Conservation (phyloP, 2,797 vertebrate species). For the Urosaurus nigricauda region DNA sequence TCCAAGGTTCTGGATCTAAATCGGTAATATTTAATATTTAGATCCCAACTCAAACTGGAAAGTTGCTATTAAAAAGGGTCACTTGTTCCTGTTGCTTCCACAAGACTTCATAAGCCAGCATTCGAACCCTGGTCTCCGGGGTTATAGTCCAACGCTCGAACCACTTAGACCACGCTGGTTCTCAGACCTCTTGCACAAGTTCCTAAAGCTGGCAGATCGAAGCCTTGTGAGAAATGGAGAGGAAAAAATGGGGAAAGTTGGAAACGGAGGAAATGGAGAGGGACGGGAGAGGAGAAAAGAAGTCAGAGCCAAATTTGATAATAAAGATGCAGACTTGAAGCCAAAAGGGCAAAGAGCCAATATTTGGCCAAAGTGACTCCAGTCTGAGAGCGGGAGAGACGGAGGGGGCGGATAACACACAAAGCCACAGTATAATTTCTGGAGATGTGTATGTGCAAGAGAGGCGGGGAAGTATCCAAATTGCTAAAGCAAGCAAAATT, state of each 20-base stretch:
- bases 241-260: slow-evolving; percentile 59
- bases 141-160: no score
- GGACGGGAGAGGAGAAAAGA: slow-evolving; percentile 34
- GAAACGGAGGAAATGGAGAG: slow-evolving; percentile 58
- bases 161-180: no score
- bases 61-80: no score
- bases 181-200: neutral
- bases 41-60: no score
- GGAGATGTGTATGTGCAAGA: slow-evolving; percentile 41
- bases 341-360: slow-evolving; percentile 70
- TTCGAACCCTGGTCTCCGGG: no score
- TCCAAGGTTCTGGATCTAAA: no score
- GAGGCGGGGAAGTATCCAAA: slow-evolving; percentile 52
- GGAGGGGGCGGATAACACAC: slow-evolving; percentile 59
- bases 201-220: neutral
- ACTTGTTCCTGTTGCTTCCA: no score
- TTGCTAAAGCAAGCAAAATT: slow-evolving; percentile 70
- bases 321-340: slow-evolving; percentile 65
- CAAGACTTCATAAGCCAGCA: no score
- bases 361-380: slow-evolving; percentile 62
- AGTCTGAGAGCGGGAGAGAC: slow-evolving; percentile 35
- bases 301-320: slow-evolving; percentile 64
- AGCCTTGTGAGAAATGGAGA: neutral
- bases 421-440: slow-evolving; percentile 68
- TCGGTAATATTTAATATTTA: no score